Conservation (phyloP, 2,888 invertebrate species). For the Brachyptera putata region DNA sequence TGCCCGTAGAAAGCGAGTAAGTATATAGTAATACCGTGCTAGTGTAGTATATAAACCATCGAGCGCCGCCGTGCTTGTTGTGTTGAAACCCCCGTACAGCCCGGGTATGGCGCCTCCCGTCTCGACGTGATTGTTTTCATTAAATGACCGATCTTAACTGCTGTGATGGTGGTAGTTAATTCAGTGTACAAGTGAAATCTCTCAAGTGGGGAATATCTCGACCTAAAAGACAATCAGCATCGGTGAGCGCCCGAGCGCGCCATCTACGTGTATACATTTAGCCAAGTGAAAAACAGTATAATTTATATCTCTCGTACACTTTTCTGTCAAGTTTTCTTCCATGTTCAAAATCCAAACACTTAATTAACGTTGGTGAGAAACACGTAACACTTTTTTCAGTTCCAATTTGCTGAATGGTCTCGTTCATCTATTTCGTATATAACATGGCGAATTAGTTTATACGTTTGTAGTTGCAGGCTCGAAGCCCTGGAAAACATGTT, state of each 20-base stretch:
- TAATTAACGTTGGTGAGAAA: slow-evolving; percentile 6
- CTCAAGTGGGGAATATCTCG: too few relatives aligned
- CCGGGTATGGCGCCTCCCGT: background rate
- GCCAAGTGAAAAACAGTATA: slow-evolving; percentile 6
- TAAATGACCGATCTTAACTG: background rate
- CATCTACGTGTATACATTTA: background rate
- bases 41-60: too few relatives aligned
- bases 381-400: slow-evolving; percentile 11
- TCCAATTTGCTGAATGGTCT: slow-evolving; percentile 17
- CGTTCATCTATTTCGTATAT: too few relatives aligned
- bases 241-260: too few relatives aligned
- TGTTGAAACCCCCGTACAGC: too few relatives aligned
- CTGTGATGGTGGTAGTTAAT: background rate
- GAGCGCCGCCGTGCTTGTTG: too few relatives aligned
- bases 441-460: too few relatives aligned
- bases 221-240: too few relatives aligned
- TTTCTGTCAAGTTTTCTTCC: slow-evolving; percentile 6
- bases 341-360: slow-evolving; percentile 9
- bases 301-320: slow-evolving; percentile 11
- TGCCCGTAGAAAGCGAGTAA: too few relatives aligned
- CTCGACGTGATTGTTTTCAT: background rate
- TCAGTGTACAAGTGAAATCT: background rate
- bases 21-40: too few relatives aligned
- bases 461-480: too few relatives aligned
- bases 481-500: too few relatives aligned